These are phyloP conservation scores for Saccopteryx leptura DNA, from an alignment of 2,113 vertebrate species.

Conservation along the genomic window DNA sequence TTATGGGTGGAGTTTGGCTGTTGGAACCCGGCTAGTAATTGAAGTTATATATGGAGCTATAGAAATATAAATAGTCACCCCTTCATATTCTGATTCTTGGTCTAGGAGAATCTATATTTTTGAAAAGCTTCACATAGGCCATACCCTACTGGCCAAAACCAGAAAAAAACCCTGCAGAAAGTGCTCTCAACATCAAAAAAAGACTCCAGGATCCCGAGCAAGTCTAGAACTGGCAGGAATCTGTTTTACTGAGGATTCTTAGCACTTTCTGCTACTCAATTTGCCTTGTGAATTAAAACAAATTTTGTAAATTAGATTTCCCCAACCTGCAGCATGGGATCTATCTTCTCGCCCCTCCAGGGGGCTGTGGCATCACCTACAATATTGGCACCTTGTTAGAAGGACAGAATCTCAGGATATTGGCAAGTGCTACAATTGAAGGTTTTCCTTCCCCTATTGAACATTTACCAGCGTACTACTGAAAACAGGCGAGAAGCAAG, in stretches of 20 bases:
- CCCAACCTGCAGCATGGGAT: background rate
- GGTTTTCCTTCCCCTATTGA: background rate
- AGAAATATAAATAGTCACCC: background rate
- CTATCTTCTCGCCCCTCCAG: background rate
- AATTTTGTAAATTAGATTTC: background rate
- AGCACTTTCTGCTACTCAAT: background rate
- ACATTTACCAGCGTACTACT: background rate
- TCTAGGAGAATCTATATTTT: background rate
- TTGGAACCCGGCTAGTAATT: background rate
- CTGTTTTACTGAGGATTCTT: constrained; percentile 3
- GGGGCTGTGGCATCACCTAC: background rate
- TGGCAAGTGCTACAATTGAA: background rate
- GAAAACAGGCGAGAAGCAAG: background rate
- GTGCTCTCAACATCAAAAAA: background rate
- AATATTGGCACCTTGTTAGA: background rate
- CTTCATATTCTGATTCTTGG: background rate
- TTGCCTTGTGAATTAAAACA: background rate
- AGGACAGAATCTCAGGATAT: background rate
- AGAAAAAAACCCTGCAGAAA: background rate
- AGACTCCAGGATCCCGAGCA: background rate
- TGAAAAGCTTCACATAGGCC: background rate
- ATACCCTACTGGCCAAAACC: background rate
- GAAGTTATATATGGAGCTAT: background rate
- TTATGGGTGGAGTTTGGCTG: background rate
- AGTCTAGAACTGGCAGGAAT: background rate